Conservation (phyloP, 1,140 invertebrate species). For the Sycophila sp. region DNA sequence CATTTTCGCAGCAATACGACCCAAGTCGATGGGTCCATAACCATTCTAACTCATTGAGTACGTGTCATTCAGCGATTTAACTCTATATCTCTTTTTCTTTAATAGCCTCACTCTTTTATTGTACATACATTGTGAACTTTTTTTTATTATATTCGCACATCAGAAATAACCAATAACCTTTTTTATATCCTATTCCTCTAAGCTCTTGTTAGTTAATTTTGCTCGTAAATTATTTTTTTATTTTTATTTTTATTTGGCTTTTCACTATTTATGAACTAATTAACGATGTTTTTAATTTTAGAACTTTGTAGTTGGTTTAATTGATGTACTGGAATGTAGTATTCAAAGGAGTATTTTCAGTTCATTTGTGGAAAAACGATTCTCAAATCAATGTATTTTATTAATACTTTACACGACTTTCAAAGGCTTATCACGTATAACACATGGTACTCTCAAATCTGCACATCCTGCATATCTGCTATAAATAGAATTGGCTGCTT, state of each 20-base stretch:
- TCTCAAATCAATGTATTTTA: slow-evolving; percentile 16
- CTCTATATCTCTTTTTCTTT: slow-evolving; percentile 27
- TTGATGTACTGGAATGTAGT: background rate
- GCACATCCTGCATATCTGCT: slow-evolving; percentile 10
- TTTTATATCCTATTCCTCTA: background rate
- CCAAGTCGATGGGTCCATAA: slow-evolving; percentile 59
- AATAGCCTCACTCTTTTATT: slow-evolving; percentile 26
- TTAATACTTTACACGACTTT: background rate
- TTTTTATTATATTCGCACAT: slow-evolving; percentile 8
- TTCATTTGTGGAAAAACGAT: background rate
- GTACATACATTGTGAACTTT: background rate
- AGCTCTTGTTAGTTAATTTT: background rate
- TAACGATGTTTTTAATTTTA: too few species aligned
- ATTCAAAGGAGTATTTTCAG: background rate
- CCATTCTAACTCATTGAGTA: slow-evolving; percentile 56
- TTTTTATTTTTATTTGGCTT: background rate
- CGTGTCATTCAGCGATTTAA: slow-evolving; percentile 43
- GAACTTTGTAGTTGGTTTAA: background rate
- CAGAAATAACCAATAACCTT: background rate
- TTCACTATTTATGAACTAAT: background rate
- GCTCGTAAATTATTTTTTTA: slow-evolving; percentile 1
- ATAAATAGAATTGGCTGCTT: slow-evolving; percentile 19
- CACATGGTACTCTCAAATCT: background rate
- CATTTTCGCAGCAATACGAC: slow-evolving; percentile 67
- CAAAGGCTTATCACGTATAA: background rate